Percentiles rank a stretch among this genome's conserved stretches.
Evolutionary conservation across 2,888 invertebrate species (phyloP).

Genomic region (Neoscelio sp.): DNA sequence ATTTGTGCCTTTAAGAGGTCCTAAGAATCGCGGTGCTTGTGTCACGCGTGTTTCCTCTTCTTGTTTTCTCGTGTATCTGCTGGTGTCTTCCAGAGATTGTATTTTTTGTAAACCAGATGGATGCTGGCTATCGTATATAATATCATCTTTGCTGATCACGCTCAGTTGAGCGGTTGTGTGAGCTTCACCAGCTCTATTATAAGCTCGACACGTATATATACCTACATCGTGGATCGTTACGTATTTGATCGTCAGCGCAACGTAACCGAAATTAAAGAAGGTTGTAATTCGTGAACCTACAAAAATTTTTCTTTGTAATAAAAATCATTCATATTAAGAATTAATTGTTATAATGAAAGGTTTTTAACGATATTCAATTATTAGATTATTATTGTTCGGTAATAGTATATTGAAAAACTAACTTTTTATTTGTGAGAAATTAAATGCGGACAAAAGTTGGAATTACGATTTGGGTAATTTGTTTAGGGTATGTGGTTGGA

Average conservation of each 20-base stretch:
- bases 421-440: no score
- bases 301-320: constrained; percentile 32
- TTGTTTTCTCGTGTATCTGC: constrained; percentile 87
- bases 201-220: constrained; percentile 94
- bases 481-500: no score
- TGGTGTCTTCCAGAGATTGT: constrained; percentile 93
- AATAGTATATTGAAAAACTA: no score
- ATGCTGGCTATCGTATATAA: constrained; percentile 95
- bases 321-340: no score
- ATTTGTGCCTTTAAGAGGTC: constrained; percentile 95
- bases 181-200: constrained; percentile 94
- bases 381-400: no score
- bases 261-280: constrained; percentile 97
- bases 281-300: constrained; percentile 93
- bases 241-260: constrained; percentile 96
- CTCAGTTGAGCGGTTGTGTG: constrained; percentile 92
- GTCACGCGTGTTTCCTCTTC: constrained; percentile 90
- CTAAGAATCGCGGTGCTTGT: constrained; percentile 94
- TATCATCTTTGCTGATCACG: constrained; percentile 93
- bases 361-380: no score
- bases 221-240: constrained; percentile 96
- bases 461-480: no score
- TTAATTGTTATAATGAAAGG: no score
- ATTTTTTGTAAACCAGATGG: constrained; percentile 96
- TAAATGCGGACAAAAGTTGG: no score